Base-by-base conservation (phyloP, 2,888 invertebrate species). In the Sphinx pinastri region DNA sequence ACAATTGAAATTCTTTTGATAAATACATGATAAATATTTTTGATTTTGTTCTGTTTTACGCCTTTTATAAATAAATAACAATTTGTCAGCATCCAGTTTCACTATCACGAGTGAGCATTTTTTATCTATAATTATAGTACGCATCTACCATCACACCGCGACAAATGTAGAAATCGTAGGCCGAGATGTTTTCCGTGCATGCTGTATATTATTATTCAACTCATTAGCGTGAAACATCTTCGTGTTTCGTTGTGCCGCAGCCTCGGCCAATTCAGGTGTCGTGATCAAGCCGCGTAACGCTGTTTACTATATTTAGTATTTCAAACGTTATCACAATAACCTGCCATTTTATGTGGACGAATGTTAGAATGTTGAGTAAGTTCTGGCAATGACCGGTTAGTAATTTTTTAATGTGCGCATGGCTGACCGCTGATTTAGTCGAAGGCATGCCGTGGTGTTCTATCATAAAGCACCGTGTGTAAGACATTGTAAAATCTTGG, bases 211-310 rank as follows among this genome's bases (percentile, higher is more conserved):
- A 79, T 82, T 83, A 82, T 83, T 82, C 80, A 79, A 84, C 81
- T 84, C 84, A 85, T 88, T 88, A 84, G 81, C 79, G 84, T 84
- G 84, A 86, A 86, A 82, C 76, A 74, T 78, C 79, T 79, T 82
- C 81, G 79, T 81, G 82, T 80, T 81, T 80, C 79, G 79, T 81
- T 79, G 77, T 75, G 71, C 63, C 63, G 66, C 73, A 76, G 75
- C 71, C 70, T 71, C 68, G 63, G 68, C 25, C 68, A 68, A 70
- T 68, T 72, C 69, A 72, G 74, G 75, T 75, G 77, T 79, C 76
- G 82, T 82, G 86, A 73, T 77, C 82, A 84, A 70, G 68, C 71
- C 71, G 85, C 87, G 87, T 85, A 81, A 87, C 85, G 81, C 76
- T 77, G 76, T 84, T 83, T 84, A 81, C 71, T 71, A 81, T 80